A percentile compares a stretch with the other conserved stretches of the same genome.
These are phyloP conservation scores for Xanthia togata DNA, from an alignment of 2,888 invertebrate species.

Conservation along the genomic window DNA sequence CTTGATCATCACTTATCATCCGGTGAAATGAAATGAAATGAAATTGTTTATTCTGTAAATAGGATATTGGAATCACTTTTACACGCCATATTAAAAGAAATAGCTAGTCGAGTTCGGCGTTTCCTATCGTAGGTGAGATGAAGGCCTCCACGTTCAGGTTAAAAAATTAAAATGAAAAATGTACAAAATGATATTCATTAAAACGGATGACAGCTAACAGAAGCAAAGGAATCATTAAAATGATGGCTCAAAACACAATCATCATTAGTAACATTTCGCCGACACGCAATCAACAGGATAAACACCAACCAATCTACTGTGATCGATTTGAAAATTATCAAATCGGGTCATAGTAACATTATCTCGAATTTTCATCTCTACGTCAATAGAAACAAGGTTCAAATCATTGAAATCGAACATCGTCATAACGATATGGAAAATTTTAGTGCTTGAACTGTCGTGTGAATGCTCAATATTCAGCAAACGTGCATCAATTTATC, in stretches of 20 bases:
- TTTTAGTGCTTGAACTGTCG: conserved; percentile 39
- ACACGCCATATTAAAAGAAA: too few species aligned
- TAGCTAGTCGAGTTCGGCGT: too few species aligned
- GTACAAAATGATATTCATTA: not conserved
- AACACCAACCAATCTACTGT: conserved; percentile 62
- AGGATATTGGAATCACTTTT: too few species aligned
- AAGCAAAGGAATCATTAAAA: conserved; percentile 40
- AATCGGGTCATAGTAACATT: conserved; percentile 45
- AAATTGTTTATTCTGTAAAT: too few species aligned
- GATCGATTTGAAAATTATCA: conserved; percentile 64
- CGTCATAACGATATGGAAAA: conserved; percentile 34
- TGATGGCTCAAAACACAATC: conserved; percentile 53
- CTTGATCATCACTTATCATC: too few species aligned
- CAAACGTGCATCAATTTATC: conserved; percentile 45
- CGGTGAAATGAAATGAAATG: too few species aligned
- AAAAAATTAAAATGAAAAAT: not conserved
- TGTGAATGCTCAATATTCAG: conserved; percentile 43
- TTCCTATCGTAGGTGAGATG: too few species aligned
- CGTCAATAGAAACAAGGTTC: conserved; percentile 18
- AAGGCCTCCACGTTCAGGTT: too few species aligned
- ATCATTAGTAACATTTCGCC: conserved; percentile 58
- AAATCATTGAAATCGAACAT: conserved; percentile 10
- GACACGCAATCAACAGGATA: conserved; percentile 63
- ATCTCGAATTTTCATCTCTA: conserved; percentile 33
- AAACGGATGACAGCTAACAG: conserved; percentile 13